These are phyloP conservation scores for Aphelenchoides fujianensis DNA, from an alignment of 1,140 invertebrate species.

Conservation along the genomic window DNA sequence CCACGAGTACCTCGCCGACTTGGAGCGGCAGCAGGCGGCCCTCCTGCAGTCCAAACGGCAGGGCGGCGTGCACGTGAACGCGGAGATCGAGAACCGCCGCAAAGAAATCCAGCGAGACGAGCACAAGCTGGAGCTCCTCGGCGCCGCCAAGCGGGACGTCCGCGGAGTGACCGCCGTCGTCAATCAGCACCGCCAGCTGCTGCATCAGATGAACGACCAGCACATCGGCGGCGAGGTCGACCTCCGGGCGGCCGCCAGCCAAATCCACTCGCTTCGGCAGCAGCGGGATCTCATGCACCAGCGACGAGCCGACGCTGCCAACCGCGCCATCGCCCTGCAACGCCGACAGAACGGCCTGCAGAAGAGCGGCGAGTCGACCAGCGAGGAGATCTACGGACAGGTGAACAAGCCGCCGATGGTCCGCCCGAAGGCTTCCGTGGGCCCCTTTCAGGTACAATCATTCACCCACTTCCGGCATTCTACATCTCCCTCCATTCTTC, in stretches of 20 bases:
- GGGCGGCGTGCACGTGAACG: background rate
- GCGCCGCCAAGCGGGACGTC: constrained; percentile 26
- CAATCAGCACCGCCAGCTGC: constrained; percentile 11
- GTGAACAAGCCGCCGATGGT: background rate
- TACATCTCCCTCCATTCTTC: background rate
- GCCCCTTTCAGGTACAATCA: constrained; percentile 41
- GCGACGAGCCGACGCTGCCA: constrained; percentile 34
- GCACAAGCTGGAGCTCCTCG: constrained; percentile 29
- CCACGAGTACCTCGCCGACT: constrained; percentile 3
- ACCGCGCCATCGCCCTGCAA: constrained; percentile 37
- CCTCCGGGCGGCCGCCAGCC: constrained; percentile 39
- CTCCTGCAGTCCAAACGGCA: constrained; percentile 1
- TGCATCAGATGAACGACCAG: constrained; percentile 25
- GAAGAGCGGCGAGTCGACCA: background rate
- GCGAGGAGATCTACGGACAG: constrained; percentile 15
- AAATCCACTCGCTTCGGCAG: constrained; percentile 34
- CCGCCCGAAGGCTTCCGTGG: constrained; percentile 44
- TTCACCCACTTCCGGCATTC: too few relatives aligned
- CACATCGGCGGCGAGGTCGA: constrained; percentile 27
- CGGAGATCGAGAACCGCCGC: constrained; percentile 26
- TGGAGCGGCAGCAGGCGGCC: constrained; percentile 3
- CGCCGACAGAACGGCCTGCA: constrained; percentile 31
- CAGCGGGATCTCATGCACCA: constrained; percentile 41
- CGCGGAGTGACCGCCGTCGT: constrained; percentile 22
- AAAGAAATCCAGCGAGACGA: constrained; percentile 32